These are phyloP conservation scores for Perca fluviatilis DNA, from an alignment of 2,113 vertebrate species.

Conservation along the genomic window DNA sequence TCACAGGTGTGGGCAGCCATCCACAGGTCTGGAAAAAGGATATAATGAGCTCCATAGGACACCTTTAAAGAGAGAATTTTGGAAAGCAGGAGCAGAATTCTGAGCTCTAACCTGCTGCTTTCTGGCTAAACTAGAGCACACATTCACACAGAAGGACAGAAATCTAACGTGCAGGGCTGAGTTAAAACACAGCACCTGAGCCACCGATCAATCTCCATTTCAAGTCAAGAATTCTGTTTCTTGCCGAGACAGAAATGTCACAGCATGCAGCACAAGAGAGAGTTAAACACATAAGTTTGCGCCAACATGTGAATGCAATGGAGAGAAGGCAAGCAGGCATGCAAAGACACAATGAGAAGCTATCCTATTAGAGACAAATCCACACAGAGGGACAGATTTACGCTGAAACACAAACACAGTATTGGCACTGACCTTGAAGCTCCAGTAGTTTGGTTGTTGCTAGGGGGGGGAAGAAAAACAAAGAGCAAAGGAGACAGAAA, in stretches of 20 bases:
- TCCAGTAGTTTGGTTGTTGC: slow-evolving; percentile 98
- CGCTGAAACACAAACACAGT: slow-evolving; percentile 75
- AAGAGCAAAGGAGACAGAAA: slow-evolving; percentile 64
- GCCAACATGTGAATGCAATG: slow-evolving; percentile 31
- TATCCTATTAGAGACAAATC: slow-evolving; percentile 62
- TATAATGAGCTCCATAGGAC: no score
- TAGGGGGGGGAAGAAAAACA: slow-evolving; percentile 36
- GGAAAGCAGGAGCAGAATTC: not conserved
- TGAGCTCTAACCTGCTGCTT: not conserved
- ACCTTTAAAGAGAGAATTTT: not conserved
- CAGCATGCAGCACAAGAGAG: slow-evolving; percentile 24
- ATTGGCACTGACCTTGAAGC: slow-evolving; percentile 97
- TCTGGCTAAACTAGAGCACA: not conserved
- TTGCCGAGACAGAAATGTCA: slow-evolving; percentile 7
- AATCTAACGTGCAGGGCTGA: no score
- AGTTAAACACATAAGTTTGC: slow-evolving; percentile 24
- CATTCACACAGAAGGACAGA: not conserved
- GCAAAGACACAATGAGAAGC: slow-evolving; percentile 57
- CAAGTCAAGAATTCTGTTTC: not conserved
- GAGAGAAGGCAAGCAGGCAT: slow-evolving; percentile 49
- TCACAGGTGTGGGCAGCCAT: no score
- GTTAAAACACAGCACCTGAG: not conserved
- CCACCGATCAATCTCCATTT: not conserved
- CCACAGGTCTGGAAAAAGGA: no score
- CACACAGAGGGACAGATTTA: slow-evolving; percentile 67